Evolutionary conservation across 2,113 vertebrate genomes (phyloP).

Genomic region (Eurystomus gularis): DNA sequence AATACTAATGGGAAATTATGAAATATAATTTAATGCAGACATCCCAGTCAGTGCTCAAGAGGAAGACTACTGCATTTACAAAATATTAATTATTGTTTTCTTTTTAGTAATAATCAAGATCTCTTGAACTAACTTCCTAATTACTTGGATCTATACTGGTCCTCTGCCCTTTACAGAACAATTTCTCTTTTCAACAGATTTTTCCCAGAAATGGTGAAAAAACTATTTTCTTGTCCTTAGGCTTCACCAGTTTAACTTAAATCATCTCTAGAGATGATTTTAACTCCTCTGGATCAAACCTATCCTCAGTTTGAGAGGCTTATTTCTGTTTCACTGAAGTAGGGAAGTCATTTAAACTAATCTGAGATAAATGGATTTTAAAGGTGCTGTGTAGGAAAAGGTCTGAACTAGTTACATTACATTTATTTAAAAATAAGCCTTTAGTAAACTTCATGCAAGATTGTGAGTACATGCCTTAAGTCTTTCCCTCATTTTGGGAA

Average conservation of each 20-base stretch:
- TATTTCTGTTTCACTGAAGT: background rate
- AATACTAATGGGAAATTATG: constrained; percentile 20
- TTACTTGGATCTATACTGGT: background rate
- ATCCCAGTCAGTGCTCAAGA: background rate
- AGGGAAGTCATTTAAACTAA: background rate
- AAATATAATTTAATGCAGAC: constrained; percentile 3
- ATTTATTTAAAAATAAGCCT: constrained; percentile 23
- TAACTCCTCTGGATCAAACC: background rate
- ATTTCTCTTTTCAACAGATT: background rate
- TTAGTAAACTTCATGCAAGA: background rate
- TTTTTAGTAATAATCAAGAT: constrained; percentile 27
- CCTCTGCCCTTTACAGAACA: background rate
- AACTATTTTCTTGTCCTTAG: background rate
- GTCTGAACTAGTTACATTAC: background rate
- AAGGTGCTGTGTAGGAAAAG: background rate
- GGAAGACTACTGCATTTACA: background rate
- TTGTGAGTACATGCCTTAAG: background rate
- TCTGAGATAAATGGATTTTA: background rate
- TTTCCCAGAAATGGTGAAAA: background rate
- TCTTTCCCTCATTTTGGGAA: background rate
- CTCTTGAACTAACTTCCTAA: background rate
- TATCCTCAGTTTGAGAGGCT: background rate
- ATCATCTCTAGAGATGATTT: background rate
- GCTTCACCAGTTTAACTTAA: background rate
- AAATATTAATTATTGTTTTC: background rate